phyloP scores from a whole-genome alignment of 1,140 invertebrate species.

The Chymomyza costata region DNA sequence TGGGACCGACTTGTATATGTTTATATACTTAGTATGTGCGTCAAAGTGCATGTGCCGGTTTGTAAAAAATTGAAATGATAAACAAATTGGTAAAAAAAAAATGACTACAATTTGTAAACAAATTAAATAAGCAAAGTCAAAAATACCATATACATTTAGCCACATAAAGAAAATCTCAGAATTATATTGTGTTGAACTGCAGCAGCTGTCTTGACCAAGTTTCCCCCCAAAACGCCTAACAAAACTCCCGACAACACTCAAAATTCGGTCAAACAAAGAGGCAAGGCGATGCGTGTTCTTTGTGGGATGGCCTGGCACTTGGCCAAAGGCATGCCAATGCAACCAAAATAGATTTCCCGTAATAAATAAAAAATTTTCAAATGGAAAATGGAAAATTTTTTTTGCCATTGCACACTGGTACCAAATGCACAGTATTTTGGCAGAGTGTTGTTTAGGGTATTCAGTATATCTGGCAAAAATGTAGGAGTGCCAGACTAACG shows the following conservation, averaged over 20 bases:
- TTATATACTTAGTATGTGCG: constrained; percentile 18
- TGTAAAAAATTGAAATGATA: constrained; percentile 45
- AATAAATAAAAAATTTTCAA: constrained; percentile 53
- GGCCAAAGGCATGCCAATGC: constrained; percentile 54
- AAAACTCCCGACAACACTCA: not conserved
- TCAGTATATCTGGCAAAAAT: too few species aligned
- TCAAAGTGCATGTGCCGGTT: constrained; percentile 23
- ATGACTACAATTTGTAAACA: constrained; percentile 46
- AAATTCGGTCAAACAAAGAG: constrained; percentile 16
- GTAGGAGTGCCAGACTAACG: too few species aligned
- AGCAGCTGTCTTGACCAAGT: constrained; percentile 48
- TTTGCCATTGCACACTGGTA: too few species aligned
- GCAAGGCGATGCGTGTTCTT: constrained; percentile 47
- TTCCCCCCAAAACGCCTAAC: constrained; percentile 4
- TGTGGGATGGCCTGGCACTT: constrained; percentile 29
- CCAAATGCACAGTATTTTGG: too few species aligned
- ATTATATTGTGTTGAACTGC: too few species aligned
- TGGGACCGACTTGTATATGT: not conserved
- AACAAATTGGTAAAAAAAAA: constrained; percentile 51
- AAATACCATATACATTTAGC: constrained; percentile 12
- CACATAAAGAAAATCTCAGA: constrained; percentile 20
- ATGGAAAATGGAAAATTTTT: constrained; percentile 51
- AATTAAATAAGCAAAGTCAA: constrained; percentile 30
- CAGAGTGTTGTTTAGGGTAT: too few species aligned
- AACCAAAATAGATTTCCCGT: constrained; percentile 52